Conservation (phyloP, 2,797 vertebrate genomes). For the Podarcis siculus region DNA sequence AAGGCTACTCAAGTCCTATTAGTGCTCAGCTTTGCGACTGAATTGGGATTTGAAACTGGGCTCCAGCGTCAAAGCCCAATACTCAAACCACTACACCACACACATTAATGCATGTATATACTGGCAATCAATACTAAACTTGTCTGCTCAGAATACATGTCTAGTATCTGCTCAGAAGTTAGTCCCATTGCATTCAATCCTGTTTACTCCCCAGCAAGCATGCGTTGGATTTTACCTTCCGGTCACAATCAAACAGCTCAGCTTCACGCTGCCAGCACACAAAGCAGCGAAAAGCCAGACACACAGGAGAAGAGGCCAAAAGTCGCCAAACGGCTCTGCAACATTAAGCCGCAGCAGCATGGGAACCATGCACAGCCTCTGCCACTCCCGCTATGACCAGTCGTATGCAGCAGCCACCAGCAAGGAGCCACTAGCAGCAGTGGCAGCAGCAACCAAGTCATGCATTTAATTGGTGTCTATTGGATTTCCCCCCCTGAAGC, state of each 20-base stretch:
- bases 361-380: neutral
- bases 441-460: slow-evolving; percentile 65
- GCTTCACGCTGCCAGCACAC: neutral
- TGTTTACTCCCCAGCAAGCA: neutral
- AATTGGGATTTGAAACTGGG: too few relatives aligned
- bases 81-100: too few relatives aligned
- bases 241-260: neutral
- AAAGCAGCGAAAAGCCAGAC: neutral
- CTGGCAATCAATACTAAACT: neutral
- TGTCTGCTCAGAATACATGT: neutral
- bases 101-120: too few relatives aligned
- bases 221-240: neutral
- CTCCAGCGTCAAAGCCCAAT: too few relatives aligned
- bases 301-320: neutral
- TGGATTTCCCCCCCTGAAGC: slow-evolving; percentile 67
- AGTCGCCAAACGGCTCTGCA: neutral
- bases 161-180: neutral
- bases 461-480: slow-evolving; percentile 74
- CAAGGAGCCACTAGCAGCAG: slow-evolving; percentile 60
- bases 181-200: neutral
- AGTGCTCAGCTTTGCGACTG: too few relatives aligned
- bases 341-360: neutral
- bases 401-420: slow-evolving; percentile 61
- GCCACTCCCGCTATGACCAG: slow-evolving; percentile 51
- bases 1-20: too few relatives aligned